Conservation (phyloP, 2,888 invertebrate species). For the Eilema griseolum region DNA sequence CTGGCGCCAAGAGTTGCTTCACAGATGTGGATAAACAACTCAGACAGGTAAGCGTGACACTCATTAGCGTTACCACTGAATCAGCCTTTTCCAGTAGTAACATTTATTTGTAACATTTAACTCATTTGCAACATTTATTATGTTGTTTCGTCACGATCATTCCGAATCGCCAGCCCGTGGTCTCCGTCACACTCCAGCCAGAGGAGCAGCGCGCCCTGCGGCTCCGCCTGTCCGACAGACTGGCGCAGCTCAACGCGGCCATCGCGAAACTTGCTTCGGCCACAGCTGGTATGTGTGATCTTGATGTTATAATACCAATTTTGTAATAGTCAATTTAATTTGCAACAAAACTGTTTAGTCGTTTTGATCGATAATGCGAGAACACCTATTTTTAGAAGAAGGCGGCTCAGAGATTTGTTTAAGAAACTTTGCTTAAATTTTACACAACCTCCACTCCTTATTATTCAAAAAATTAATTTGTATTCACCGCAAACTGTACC, state of each 20-base stretch:
- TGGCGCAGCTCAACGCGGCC: slow-evolving; percentile 54
- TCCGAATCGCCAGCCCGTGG: slow-evolving; percentile 23
- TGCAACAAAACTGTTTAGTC: no score
- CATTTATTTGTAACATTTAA: not conserved
- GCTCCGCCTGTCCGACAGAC: slow-evolving; percentile 30
- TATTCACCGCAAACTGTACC: no score
- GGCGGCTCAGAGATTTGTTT: no score
- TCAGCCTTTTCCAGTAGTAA: no score
- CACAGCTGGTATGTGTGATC: slow-evolving; percentile 40
- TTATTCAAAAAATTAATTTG: no score
- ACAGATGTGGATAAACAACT: slow-evolving; percentile 33
- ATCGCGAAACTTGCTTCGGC: slow-evolving; percentile 53
- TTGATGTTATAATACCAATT: not conserved
- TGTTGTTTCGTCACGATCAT: not conserved
- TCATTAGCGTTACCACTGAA: not conserved
- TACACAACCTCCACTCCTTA: no score
- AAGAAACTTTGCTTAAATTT: no score
- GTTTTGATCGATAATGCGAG: no score
- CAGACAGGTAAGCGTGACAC: slow-evolving; percentile 30
- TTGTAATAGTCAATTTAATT: no score
- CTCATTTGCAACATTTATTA: no score
- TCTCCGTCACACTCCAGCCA: slow-evolving; percentile 15
- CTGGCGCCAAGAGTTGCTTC: slow-evolving; percentile 32
- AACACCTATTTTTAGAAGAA: no score
- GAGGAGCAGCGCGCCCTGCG: slow-evolving; percentile 34